Evolutionary conservation across 2,113 vertebrate genomes (phyloP).

Genomic region (Geothlypis trichas): DNA sequence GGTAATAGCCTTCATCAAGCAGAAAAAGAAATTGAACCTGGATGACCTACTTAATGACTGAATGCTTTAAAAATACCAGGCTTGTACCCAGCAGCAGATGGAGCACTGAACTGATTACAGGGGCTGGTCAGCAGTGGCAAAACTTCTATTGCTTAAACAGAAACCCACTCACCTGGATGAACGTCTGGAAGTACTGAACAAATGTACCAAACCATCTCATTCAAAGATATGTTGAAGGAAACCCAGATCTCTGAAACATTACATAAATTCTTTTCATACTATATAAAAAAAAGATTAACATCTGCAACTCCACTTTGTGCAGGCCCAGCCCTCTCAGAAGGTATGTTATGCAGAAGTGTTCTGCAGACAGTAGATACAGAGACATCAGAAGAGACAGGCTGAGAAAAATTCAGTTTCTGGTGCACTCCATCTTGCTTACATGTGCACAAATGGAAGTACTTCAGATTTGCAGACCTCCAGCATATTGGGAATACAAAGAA

Average conservation of each 20-base stretch:
- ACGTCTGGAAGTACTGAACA: neutral
- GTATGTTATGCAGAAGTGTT: neutral
- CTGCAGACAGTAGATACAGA: neutral
- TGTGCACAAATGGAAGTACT: neutral
- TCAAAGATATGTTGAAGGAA: neutral
- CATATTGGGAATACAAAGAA: neutral
- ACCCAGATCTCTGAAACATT: neutral
- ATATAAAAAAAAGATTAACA: neutral
- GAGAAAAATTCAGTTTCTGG: neutral
- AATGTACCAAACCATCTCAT: neutral
- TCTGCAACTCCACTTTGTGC: neutral
- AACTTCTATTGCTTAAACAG: neutral
- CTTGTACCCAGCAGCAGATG: neutral
- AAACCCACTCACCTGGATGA: neutral
- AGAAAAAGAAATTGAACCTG: neutral
- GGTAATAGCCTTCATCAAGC: neutral
- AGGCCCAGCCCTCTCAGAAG: neutral
- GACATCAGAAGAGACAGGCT: neutral
- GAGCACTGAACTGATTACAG: neutral
- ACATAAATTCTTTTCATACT: neutral
- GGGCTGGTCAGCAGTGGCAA: neutral
- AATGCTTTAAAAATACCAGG: neutral
- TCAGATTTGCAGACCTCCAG: neutral
- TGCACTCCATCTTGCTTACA: neutral
- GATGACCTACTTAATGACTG: neutral